Evolutionary conservation across 2,888 invertebrate genomes (phyloP).

Genomic region (Gnatocerus cornutus): DNA sequence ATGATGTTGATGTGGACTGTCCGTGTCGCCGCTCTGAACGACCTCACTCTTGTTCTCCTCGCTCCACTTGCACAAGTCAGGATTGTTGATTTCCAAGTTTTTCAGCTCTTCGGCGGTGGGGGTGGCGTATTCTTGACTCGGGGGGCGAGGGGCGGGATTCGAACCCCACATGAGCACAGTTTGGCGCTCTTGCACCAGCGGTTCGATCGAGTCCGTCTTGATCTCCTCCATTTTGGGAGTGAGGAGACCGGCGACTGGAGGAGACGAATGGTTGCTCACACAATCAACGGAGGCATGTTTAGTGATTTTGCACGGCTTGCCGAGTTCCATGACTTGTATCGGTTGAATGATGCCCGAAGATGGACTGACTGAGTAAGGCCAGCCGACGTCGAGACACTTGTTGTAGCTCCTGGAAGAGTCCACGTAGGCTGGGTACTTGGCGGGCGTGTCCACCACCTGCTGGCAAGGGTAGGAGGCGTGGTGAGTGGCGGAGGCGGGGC

Average conservation of each 20-base stretch:
- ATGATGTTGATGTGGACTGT: conserved; percentile 69
- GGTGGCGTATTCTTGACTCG: conserved; percentile 56
- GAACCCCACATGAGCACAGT: conserved; percentile 95
- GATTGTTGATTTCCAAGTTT: conserved; percentile 66
- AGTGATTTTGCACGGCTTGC: conserved; percentile 64
- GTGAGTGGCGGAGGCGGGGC: conserved; percentile 70
- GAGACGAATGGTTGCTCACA: conserved; percentile 76
- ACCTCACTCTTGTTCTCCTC: conserved; percentile 62
- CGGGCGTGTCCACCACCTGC: conserved; percentile 75
- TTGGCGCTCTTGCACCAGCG: conserved; percentile 75
- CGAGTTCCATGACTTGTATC: conserved; percentile 68
- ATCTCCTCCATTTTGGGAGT: conserved; percentile 78
- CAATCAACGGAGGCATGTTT: conserved; percentile 72
- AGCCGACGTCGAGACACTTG: conserved; percentile 71
- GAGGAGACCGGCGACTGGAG: conserved; percentile 75
- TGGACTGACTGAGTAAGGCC: conserved; percentile 72
- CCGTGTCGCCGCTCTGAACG: conserved; percentile 63
- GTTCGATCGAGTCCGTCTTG: conserved; percentile 70
- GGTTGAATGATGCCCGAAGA: conserved; percentile 72
- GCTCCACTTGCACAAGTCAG: conserved; percentile 69
- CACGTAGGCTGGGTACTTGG: conserved; percentile 74
- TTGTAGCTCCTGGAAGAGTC: conserved; percentile 73
- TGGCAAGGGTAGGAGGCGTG: conserved; percentile 73
- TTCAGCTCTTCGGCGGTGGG: conserved; percentile 60
- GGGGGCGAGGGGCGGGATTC: conserved; percentile 65